Evolutionary conservation across 2,888 invertebrate species (phyloP).

Genomic region (Melanotus villosus): DNA sequence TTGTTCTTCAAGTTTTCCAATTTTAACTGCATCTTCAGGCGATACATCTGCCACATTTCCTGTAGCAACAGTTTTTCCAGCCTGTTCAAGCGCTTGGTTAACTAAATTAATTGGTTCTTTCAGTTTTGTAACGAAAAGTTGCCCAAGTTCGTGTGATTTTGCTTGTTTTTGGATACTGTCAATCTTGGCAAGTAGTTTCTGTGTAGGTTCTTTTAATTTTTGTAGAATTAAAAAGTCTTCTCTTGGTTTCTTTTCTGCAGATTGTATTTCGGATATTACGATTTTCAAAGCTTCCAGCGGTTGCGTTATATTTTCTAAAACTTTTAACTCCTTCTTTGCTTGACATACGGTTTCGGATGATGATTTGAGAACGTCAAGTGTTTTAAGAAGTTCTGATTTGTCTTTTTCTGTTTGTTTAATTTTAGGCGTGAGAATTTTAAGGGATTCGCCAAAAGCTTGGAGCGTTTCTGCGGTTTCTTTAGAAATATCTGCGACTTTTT

Average conservation of each 20-base stretch:
- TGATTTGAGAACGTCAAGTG: slow-evolving; percentile 5
- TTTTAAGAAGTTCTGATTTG: background rate
- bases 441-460: background rate
- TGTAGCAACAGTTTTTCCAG: no score
- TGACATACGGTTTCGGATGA: background rate
- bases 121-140: background rate
- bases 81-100: no score
- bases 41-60: background rate
- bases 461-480: background rate
- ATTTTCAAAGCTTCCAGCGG: background rate
- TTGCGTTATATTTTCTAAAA: background rate
- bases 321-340: background rate
- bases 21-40: background rate
- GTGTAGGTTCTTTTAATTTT: slow-evolving; percentile 17
- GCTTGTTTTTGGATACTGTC: background rate
- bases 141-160: background rate
- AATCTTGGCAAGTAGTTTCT: slow-evolving; percentile 11
- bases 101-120: background rate
- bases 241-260: background rate
- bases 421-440: background rate
- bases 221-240: slow-evolving; percentile 1
- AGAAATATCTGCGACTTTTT: background rate
- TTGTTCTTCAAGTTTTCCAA: background rate
- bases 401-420: background rate
- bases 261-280: background rate